Base-by-base conservation (phyloP, 2,797 vertebrate genomes). In the Spondyliosoma cantharus region DNA sequence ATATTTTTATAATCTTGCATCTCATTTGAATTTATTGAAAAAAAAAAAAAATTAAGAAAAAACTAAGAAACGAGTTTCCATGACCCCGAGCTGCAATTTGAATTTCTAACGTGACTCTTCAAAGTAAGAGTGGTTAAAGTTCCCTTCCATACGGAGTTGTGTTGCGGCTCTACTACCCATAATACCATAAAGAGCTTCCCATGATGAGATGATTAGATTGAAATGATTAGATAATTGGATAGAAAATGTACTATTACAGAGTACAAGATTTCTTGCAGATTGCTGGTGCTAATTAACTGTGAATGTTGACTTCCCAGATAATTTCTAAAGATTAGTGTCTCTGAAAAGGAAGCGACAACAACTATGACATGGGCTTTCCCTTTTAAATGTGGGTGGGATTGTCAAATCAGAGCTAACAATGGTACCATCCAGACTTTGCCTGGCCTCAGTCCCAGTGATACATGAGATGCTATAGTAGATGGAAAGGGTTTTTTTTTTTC, bases 211-310 rank as follows among this genome's bases (percentile, higher is more conserved):
- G 87, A 93, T 92, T 87, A 91, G 91, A 92, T 91, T 86, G 86
- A 88, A 90, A 90, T 86, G 91, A 94, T 93, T 89, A 90, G 90
- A 92, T 93, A 92, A 93, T 93, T 92, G 85, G 89, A 90, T 90
- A 83, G 84, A 90, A 89, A 86, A 89, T 84, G 62, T 89, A 80
- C 80, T 84, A 85, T 85, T 84, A 84, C 78, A 71, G 82, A 64
- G 71, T 82, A 80, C 76, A 88, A 81, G 82, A 91, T 90, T 89
- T 84, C 75, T 81, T 59, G 37, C 84, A 90, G 86, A 92, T 90
- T 88, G 84, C 86, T 86, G 78, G 58, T 73, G 71, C 88, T 90
- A 91, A 91, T 93, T 91, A 90, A 76, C 83, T n/a, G 63, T 56
- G 37, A 87, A 88, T 91, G 81, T 90, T 90, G 90, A 92, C 84